These are phyloP conservation scores for Phycodurus eques DNA, from an alignment of 2,113 vertebrate genomes.

Conservation along the genomic window DNA sequence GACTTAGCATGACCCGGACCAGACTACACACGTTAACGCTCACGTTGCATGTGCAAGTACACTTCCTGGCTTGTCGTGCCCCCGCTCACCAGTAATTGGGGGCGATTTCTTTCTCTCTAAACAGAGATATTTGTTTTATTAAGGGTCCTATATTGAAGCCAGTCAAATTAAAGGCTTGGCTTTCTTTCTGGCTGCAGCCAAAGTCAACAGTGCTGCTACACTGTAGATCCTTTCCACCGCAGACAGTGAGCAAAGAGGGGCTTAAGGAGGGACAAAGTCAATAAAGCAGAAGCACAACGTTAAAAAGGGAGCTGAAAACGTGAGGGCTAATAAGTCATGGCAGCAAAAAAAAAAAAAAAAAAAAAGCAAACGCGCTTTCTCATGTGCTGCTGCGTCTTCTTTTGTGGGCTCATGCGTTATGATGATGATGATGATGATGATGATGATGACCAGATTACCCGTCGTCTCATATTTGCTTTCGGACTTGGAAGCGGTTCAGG, in stretches of 20 bases:
- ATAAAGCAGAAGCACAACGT: slow-evolving; percentile 22
- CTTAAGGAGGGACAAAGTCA: slow-evolving; percentile 31
- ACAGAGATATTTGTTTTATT: slow-evolving; percentile 80
- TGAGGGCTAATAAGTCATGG: slow-evolving; percentile 40
- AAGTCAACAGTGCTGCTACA: slow-evolving; percentile 74
- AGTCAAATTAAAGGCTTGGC: slow-evolving; percentile 76
- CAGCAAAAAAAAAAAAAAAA: slow-evolving; percentile 14
- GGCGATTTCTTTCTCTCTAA: slow-evolving; percentile 71
- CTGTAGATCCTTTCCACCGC: slow-evolving; percentile 68
- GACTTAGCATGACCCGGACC: slow-evolving; percentile 46
- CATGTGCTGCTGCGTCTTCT: neutral
- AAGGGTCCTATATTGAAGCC: slow-evolving; percentile 69
- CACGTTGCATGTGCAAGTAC: slow-evolving; percentile 22
- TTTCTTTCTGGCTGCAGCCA: slow-evolving; percentile 68
- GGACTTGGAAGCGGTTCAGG: slow-evolving; percentile 40
- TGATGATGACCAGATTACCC: slow-evolving; percentile 57
- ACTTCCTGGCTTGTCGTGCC: slow-evolving; percentile 25
- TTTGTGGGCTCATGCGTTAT: slow-evolving; percentile 31
- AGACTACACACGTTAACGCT: slow-evolving; percentile 46
- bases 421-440: slow-evolving; percentile 43
- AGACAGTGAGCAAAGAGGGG: slow-evolving; percentile 46
- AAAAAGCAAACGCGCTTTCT: neutral
- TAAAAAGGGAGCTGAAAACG: slow-evolving; percentile 22
- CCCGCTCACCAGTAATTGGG: slow-evolving; percentile 50
- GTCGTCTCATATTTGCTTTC: slow-evolving; percentile 49